Conservation (phyloP, 2,113 vertebrate genomes). For the Anoura caudifer region DNA sequence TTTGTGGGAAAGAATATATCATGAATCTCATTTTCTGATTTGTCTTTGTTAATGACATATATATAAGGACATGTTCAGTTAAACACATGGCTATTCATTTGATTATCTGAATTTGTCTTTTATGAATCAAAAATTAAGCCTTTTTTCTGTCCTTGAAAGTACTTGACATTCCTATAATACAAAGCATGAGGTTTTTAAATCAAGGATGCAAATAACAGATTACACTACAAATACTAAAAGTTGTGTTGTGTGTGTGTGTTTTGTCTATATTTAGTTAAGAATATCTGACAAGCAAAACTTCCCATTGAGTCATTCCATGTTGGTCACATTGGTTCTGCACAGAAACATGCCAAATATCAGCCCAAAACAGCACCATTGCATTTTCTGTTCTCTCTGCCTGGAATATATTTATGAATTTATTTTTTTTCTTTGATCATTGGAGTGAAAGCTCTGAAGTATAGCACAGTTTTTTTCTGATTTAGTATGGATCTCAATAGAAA, state of each 20-base stretch:
- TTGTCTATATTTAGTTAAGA: not conserved
- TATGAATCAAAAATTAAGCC: not conserved
- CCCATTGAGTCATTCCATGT: not conserved
- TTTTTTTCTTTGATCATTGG: not conserved
- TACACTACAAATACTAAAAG: not conserved
- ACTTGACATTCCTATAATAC: not conserved
- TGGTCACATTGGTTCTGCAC: not conserved
- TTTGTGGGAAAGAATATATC: not conserved
- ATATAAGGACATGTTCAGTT: not conserved
- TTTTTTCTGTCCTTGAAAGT: slow-evolving; percentile 14
- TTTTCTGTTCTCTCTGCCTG: not conserved
- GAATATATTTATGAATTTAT: not conserved
- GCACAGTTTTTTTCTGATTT: not conserved
- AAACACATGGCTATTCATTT: not conserved
- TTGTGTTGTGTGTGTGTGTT: not conserved
- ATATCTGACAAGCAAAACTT: not conserved
- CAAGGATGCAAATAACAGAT: not conserved
- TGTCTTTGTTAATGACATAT: not conserved
- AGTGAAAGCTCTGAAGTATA: not conserved
- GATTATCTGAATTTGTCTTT: slow-evolving; percentile 13
- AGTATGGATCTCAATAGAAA: not conserved
- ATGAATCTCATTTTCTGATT: not conserved
- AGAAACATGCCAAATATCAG: not conserved
- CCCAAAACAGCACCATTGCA: not conserved
- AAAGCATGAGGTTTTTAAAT: slow-evolving; percentile 21